Percentiles rank a stretch among this genome's conserved stretches.
Conservation (phyloP, 2,888 invertebrate species). For the Thecophora atra region DNA sequence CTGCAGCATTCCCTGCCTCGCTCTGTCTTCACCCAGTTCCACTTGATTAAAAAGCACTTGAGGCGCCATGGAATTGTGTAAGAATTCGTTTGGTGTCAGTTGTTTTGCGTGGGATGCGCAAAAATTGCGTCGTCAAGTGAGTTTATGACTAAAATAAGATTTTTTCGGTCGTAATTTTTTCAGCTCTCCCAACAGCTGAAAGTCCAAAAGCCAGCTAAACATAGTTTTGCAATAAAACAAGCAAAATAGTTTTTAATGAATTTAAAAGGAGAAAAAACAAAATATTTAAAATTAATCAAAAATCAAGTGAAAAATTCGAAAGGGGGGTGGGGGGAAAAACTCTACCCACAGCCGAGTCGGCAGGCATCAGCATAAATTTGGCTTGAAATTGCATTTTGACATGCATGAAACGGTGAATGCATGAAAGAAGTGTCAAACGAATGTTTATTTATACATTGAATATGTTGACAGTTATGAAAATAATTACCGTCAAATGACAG, state of each 20-base stretch:
- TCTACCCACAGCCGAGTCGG: not conserved
- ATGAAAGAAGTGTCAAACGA: conserved; percentile 15
- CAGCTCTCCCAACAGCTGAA: not conserved
- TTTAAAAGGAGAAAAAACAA: too few relatives aligned
- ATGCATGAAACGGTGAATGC: not conserved
- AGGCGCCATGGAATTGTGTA: conserved; percentile 44
- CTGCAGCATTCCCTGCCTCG: not conserved
- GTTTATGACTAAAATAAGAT: not conserved
- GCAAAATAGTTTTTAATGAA: not conserved
- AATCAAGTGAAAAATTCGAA: not conserved
- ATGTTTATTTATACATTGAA: conserved; percentile 26
- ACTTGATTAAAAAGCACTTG: conserved; percentile 44
- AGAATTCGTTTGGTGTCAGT: conserved; percentile 19
- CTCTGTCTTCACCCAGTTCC: conserved; percentile 16
- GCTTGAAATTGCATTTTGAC: conserved; percentile 28
- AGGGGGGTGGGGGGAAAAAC: not conserved
- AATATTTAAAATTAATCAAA: not conserved
- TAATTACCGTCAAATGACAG: not conserved
- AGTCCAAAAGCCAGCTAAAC: not conserved
- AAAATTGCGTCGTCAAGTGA: conserved; percentile 29
- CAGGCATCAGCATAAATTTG: conserved; percentile 22
- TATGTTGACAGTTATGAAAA: conserved; percentile 30
- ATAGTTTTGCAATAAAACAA: conserved; percentile 23
- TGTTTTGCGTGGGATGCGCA: conserved; percentile 42
- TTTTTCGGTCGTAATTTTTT: not conserved